Percentiles rank a stretch among this genome's conserved stretches.
These are phyloP conservation scores for Catocala fraxini DNA, from an alignment of 2,888 invertebrate genomes.

Conservation along the genomic window DNA sequence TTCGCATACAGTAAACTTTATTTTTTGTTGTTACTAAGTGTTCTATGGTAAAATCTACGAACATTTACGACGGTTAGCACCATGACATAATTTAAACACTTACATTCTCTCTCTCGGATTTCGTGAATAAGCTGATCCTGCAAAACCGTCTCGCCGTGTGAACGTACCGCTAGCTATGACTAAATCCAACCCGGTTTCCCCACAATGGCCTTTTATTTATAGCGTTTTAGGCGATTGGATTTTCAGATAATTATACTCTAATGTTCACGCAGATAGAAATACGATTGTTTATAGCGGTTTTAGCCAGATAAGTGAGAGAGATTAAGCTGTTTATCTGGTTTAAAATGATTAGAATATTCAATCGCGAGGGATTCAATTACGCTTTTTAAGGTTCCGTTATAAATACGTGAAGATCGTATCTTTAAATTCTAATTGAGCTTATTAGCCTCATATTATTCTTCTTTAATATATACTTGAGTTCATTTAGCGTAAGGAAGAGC, in stretches of 20 bases:
- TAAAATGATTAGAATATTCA: conserved; percentile 45
- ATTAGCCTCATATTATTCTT: conserved; percentile 1
- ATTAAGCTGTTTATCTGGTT: conserved; percentile 49
- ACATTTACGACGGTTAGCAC: too few species aligned
- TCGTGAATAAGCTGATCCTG: conserved; percentile 1
- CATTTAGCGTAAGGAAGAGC: too few species aligned
- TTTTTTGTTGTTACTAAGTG: too few species aligned
- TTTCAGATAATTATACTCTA: conserved; percentile 56
- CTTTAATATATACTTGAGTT: background rate
- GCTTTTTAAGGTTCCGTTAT: conserved; percentile 26
- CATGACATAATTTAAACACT: too few species aligned
- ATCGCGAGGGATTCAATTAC: conserved; percentile 46
- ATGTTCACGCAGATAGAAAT: conserved; percentile 52
- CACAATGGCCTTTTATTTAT: conserved; percentile 62
- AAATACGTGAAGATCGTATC: conserved; percentile 39
- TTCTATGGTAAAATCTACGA: too few species aligned
- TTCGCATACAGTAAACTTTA: too few species aligned
- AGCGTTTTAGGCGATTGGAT: conserved; percentile 57
- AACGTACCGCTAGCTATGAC: conserved; percentile 35
- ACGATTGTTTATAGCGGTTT: conserved; percentile 56
- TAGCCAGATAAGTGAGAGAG: conserved; percentile 46
- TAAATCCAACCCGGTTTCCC: conserved; percentile 50
- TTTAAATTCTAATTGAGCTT: conserved; percentile 12
- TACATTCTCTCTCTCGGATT: background rate
- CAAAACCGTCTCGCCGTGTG: conserved; percentile 5